phyloP scores from a whole-genome alignment of 2,797 vertebrate species.

The Eupleurogrammus muticus region DNA sequence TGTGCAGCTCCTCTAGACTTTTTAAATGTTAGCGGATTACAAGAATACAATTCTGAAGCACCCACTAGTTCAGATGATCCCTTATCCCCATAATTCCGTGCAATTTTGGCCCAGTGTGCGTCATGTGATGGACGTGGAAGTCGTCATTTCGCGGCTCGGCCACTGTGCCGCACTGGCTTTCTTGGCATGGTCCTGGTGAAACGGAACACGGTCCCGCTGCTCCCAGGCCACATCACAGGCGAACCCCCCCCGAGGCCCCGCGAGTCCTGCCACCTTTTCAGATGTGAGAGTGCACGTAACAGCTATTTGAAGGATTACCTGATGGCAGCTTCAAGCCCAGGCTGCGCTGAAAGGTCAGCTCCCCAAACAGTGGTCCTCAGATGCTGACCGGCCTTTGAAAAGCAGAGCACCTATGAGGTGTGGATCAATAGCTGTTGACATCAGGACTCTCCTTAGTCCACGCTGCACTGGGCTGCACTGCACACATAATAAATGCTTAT shows the following conservation, averaged over 20 bases:
- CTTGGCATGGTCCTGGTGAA: constrained; percentile 36
- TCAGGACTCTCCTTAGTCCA: constrained; percentile 65
- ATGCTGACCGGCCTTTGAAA: constrained; percentile 80
- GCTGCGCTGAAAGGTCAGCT: constrained; percentile 79
- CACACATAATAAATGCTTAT: too few species aligned
- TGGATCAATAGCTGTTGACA: constrained; percentile 77
- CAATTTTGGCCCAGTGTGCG: too few species aligned
- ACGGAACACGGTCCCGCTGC: constrained; percentile 16
- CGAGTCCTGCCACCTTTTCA: constrained; percentile 72
- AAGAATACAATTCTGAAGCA: too few species aligned
- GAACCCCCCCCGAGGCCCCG: constrained; percentile 64
- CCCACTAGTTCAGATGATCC: too few species aligned
- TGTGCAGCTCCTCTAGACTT: too few species aligned
- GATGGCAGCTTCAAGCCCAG: constrained; percentile 65
- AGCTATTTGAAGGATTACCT: constrained; percentile 82
- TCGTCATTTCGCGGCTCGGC: too few species aligned
- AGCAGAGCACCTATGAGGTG: constrained; percentile 52
- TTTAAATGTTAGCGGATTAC: too few species aligned
- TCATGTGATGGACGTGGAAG: too few species aligned
- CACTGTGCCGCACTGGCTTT: too few species aligned
- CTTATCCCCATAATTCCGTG: too few species aligned
- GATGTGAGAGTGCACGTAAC: constrained; percentile 77
- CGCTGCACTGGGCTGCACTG: neutral
- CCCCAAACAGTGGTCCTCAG: constrained; percentile 69
- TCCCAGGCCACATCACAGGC: constrained; percentile 75